phyloP scores from a whole-genome alignment of 2,888 invertebrate species.

The Chrysopilus asiliformis region DNA sequence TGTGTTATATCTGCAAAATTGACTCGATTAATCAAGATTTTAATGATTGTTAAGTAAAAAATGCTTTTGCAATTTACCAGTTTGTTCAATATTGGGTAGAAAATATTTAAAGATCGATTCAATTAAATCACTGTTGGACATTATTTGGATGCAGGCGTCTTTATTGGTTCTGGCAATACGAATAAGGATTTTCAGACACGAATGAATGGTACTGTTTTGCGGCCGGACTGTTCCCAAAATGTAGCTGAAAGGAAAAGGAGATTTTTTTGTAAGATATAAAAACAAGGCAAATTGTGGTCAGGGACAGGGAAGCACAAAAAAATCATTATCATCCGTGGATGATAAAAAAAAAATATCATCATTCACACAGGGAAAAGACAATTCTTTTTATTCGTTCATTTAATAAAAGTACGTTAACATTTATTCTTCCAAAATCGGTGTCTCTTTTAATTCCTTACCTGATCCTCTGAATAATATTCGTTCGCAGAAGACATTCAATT shows the following conservation, averaged over 20 bases:
- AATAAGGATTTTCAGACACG: conserved; percentile 64
- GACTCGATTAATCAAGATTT: conserved; percentile 3
- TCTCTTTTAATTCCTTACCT: conserved; percentile 31
- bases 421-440: neutral
- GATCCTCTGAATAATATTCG: conserved; percentile 62
- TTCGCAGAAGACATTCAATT: conserved; percentile 55
- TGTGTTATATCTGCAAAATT: conserved; percentile 28
- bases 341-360: no score
- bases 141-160: conserved; percentile 48
- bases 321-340: no score
- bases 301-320: no score
- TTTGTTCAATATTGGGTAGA: conserved; percentile 23
- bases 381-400: no score
- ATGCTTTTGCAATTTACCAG: conserved; percentile 17
- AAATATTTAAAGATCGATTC: conserved; percentile 45
- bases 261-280: conserved; percentile 11
- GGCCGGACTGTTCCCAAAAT: conserved; percentile 58
- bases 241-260: conserved; percentile 44
- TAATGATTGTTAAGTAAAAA: neutral
- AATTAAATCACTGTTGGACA: conserved; percentile 50
- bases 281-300: conserved; percentile 3
- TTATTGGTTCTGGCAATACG: conserved; percentile 66
- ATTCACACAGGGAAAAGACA: no score
- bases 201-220: conserved; percentile 55
- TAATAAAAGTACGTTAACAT: neutral